phyloP scores from a whole-genome alignment of 2,888 invertebrate genomes.

The Andrena camellia region DNA sequence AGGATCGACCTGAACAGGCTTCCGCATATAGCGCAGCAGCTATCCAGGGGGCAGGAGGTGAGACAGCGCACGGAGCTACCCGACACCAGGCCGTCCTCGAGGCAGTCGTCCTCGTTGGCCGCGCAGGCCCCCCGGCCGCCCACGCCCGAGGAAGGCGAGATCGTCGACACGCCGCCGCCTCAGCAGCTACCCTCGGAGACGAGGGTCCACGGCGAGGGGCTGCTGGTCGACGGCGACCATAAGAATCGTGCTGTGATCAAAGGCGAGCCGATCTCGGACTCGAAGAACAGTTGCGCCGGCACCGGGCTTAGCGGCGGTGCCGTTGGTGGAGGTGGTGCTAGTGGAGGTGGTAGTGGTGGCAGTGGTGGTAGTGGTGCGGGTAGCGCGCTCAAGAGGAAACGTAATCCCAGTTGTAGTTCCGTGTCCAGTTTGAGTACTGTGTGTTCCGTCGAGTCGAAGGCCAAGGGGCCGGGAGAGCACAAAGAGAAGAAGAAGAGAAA shows the following conservation, averaged over 20 bases:
- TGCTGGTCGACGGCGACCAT: conserved; percentile 47
- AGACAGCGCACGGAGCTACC: conserved; percentile 86
- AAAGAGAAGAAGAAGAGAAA: conserved; percentile 82
- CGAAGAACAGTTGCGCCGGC: conserved; percentile 63
- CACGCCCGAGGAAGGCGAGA: conserved; percentile 84
- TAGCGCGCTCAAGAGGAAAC: conserved; percentile 79
- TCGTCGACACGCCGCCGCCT: conserved; percentile 78
- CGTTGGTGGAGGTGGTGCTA: conserved; percentile 61
- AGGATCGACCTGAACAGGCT: conserved; percentile 85
- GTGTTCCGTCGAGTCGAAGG: conserved; percentile 79
- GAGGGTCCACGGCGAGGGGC: conserved; percentile 69
- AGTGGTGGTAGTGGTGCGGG: conserved; percentile 63
- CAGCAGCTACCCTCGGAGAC: conserved; percentile 70
- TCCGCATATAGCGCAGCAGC: conserved; percentile 80
- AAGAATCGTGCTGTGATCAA: conserved; percentile 67
- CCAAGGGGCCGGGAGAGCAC: conserved; percentile 76
- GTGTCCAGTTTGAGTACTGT: conserved; percentile 81
- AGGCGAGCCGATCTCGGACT: conserved; percentile 65
- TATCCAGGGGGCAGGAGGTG: conserved; percentile 85
- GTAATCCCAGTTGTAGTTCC: conserved; percentile 78
- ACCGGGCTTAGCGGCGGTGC: conserved; percentile 30
- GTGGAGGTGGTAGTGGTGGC: conserved; percentile 55
- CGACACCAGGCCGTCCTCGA: conserved; percentile 85
- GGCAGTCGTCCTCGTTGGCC: conserved; percentile 65
- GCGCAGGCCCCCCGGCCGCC: conserved; percentile 80